Conservation (phyloP, 2,888 invertebrate genomes). For the Nomada lathburiana region DNA sequence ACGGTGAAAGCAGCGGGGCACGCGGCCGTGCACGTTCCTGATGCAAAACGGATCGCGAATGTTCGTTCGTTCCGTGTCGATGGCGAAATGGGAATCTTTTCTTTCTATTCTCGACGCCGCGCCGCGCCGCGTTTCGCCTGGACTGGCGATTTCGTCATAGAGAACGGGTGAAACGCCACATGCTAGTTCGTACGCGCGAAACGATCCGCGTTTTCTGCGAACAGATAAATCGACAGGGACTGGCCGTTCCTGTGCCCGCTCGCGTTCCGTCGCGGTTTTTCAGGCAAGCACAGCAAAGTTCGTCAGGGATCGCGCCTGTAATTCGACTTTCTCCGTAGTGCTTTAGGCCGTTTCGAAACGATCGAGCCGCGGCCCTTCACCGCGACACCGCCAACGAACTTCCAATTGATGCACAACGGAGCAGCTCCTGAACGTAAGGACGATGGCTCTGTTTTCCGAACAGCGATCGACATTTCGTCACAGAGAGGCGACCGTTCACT, state of each 20-base stretch:
- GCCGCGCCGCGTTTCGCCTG: slow-evolving; percentile 45
- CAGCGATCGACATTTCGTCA: slow-evolving; percentile 57
- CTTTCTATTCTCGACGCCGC: slow-evolving; percentile 54
- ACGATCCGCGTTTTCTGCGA: slow-evolving; percentile 35
- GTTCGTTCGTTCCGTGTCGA: slow-evolving; percentile 51
- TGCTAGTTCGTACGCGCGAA: slow-evolving; percentile 26
- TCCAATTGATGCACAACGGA: no score
- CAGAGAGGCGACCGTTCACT: slow-evolving; percentile 70
- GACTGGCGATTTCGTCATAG: slow-evolving; percentile 58
- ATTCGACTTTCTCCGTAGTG: no score
- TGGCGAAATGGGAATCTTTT: slow-evolving; percentile 66
- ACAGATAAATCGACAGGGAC: slow-evolving; percentile 11
- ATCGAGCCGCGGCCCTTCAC: no score
- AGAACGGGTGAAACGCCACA: slow-evolving; percentile 57
- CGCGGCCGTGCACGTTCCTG: slow-evolving; percentile 26
- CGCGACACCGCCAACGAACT: no score
- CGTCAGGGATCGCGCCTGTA: background rate
- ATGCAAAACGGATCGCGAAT: slow-evolving; percentile 42
- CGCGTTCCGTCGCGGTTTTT: background rate
- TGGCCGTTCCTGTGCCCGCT: background rate
- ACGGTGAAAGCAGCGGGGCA: slow-evolving; percentile 41
- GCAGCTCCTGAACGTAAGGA: background rate
- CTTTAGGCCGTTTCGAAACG: no score
- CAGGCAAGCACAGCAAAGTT: background rate
- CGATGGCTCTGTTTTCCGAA: background rate